Evolutionary conservation across 2,113 vertebrate species (phyloP).

Genomic region (Oriolus oriolus): DNA sequence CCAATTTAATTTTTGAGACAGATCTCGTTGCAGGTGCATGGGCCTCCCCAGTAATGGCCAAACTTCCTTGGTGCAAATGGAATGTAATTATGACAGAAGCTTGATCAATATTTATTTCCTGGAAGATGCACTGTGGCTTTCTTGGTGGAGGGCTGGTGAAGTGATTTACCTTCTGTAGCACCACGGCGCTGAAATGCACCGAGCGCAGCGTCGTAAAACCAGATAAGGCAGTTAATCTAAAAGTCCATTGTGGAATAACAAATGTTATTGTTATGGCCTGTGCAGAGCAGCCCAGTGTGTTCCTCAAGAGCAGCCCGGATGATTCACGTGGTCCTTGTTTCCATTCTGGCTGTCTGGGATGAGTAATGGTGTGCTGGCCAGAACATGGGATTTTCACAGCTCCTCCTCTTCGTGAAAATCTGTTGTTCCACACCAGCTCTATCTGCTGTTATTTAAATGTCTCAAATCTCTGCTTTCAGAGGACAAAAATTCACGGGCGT

Average conservation of each 20-base stretch:
- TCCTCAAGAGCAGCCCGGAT: background rate
- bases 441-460: constrained; percentile 3
- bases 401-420: constrained; percentile 1
- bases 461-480: background rate
- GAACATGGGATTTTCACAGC: background rate
- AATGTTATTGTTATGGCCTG: background rate
- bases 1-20: background rate
- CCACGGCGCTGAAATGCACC: background rate
- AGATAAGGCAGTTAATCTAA: background rate
- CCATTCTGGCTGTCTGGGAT: background rate
- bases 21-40: background rate
- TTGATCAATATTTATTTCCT: background rate
- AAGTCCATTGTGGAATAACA: background rate
- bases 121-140: background rate
- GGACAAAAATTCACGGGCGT: background rate
- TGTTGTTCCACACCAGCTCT: background rate
- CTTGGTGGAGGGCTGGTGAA: background rate
- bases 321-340: background rate
- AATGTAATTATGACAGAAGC: background rate
- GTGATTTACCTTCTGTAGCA: background rate
- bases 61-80: background rate
- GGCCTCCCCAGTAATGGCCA: background rate
- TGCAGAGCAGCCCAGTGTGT: background rate
- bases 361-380: background rate
- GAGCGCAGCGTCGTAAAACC: background rate